A percentile compares a stretch with the other conserved stretches of the same genome.
Conservation (phyloP, 1,140 invertebrate genomes). For the Heliconius congener region DNA sequence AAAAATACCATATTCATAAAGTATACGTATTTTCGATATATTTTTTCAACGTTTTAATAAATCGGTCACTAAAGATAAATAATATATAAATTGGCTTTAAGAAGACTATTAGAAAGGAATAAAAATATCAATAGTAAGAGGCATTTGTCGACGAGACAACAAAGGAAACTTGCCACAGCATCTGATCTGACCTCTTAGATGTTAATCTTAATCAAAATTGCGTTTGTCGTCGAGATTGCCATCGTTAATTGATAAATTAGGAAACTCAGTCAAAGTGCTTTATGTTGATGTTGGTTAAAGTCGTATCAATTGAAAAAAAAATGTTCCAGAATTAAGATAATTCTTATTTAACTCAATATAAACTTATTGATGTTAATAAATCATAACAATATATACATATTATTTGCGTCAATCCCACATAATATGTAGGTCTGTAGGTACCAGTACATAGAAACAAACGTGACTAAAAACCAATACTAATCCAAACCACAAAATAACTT, state of each 20-base stretch:
- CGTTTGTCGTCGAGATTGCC: conserved; percentile 31
- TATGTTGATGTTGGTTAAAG: neutral
- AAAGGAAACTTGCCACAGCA: conserved; percentile 44
- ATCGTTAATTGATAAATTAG: conserved; percentile 27
- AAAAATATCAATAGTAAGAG: neutral
- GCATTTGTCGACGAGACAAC: conserved; percentile 49
- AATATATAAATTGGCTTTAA: neutral
- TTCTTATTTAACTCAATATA: neutral
- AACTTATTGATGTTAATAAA: neutral
- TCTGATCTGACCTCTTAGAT: conserved; percentile 33
- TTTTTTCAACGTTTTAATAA: neutral
- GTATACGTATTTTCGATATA: neutral
- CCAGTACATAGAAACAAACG: neutral
- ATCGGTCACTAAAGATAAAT: neutral
- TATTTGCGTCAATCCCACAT: neutral
- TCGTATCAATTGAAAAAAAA: neutral
- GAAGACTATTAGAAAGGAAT: neutral
- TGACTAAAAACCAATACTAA: neutral
- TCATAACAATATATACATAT: neutral
- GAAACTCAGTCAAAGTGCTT: conserved; percentile 14
- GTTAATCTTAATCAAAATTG: conserved; percentile 34
- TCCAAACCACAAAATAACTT: neutral
- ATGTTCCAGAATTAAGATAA: neutral
- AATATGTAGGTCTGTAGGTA: neutral
- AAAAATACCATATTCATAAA: too few relatives aligned